These are phyloP conservation scores for Spicauda simplicius DNA, from an alignment of 2,888 invertebrate genomes.

Conservation along the genomic window DNA sequence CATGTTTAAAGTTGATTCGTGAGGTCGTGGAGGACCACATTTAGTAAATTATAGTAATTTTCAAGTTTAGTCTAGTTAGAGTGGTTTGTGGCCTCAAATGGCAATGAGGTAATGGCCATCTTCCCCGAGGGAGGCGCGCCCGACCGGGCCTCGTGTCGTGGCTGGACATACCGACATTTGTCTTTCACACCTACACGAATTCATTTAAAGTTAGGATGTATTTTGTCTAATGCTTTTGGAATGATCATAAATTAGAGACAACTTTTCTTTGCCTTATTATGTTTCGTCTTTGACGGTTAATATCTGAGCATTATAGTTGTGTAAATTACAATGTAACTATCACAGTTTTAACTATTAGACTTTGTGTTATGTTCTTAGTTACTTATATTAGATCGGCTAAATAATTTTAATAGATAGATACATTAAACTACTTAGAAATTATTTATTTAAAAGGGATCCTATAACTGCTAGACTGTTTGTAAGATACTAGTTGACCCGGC, in stretches of 20 bases:
- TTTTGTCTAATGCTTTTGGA: neutral
- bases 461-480: too few species aligned
- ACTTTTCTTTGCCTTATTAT: neutral
- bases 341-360: too few species aligned
- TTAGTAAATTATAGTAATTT: constrained; percentile 47
- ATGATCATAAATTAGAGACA: neutral
- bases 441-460: too few species aligned
- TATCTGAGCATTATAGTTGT: too few species aligned
- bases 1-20: neutral
- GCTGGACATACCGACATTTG: constrained; percentile 27
- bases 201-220: too few species aligned
- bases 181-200: constrained; percentile 42
- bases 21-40: constrained; percentile 24
- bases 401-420: too few species aligned
- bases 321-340: too few species aligned
- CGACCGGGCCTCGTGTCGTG: constrained; percentile 21
- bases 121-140: constrained; percentile 58
- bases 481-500: too few species aligned
- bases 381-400: too few species aligned
- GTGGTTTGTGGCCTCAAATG: constrained; percentile 53
- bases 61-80: constrained; percentile 51
- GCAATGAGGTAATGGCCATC: constrained; percentile 69
- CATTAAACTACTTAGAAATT: too few species aligned
- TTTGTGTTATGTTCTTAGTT: too few species aligned
- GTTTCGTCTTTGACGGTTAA: neutral